Evolutionary conservation across 2,888 invertebrate genomes (phyloP), one percentile per base, ranked within the genome.

Genomic region (Linyphia triangularis): DNA sequence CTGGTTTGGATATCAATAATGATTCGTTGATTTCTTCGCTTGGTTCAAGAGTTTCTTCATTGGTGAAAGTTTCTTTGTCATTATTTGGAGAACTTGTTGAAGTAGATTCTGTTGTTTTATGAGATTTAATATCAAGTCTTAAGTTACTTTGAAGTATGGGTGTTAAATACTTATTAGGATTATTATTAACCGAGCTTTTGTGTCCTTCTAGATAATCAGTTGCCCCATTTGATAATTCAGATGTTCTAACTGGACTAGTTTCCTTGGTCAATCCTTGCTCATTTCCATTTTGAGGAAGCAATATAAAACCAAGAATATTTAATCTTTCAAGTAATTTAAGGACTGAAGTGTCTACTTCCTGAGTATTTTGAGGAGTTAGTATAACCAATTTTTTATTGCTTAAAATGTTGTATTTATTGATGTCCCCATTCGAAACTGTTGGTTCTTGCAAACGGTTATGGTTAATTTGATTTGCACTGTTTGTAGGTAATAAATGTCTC

Each of bases 261-360:
- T 37, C 9, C 6, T 13, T 63, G 13, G 9, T n/a, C 0, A 6
- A 2, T n/a, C n/a, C 28, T 16, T 26, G 28, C 10, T 2, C 16
- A 9, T 16, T 26, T 16, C 28, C 28, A 28, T 73, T 30, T 30
- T 73, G 30, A 0, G 65, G 51, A 26, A 72, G 7, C 65, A 83
- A 73, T 10, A 72, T 83, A 59, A 83, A 51, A 2, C 83, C 83
- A 33, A 83, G 37, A 10, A 61, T n/a, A 57, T 83, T 83, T n/a
- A 83, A 16, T 4, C 65, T 73, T 10, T 83, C 28, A 16, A 83
- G 37, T 16, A 81, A 57, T 10, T 57, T 30, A 33, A 81, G 26
- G 9, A 67, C 19, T 9, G 81, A 37, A n/a, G 33, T 37, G 2
- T 69, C 59, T 26, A 59, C 33, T 51, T 57, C 59, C 19, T 51